Percentiles rank a stretch among this genome's conserved stretches.
These are phyloP conservation scores for Drosophila repletoides DNA, from an alignment of 1,140 invertebrate species.

Conservation along the genomic window DNA sequence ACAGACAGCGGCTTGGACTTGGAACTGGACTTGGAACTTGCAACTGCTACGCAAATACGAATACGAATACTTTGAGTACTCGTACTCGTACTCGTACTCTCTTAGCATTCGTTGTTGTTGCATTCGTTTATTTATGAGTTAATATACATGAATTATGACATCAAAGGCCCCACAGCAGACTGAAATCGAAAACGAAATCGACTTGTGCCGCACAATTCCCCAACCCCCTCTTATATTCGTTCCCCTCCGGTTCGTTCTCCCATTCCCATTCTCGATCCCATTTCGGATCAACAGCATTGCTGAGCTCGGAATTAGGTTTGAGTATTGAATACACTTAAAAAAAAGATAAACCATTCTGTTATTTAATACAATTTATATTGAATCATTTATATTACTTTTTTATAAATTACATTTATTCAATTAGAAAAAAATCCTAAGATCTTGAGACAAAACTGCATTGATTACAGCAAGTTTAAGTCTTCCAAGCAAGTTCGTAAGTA, in stretches of 20 bases:
- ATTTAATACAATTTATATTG: too few relatives aligned
- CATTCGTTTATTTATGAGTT: constrained; percentile 81
- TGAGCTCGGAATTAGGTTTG: too few relatives aligned
- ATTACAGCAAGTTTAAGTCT: too few relatives aligned
- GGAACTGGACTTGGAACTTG: constrained; percentile 11
- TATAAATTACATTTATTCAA: too few relatives aligned
- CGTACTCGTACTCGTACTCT: constrained; percentile 49
- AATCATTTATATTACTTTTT: too few relatives aligned
- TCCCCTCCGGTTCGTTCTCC: neutral
- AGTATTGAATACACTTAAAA: too few relatives aligned
- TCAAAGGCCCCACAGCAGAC: constrained; percentile 74
- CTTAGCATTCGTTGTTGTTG: too few relatives aligned
- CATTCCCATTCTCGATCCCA: neutral
- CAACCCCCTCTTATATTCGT: neutral
- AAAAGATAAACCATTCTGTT: too few relatives aligned
- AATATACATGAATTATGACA: constrained; percentile 82
- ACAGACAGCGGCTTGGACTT: constrained; percentile 30
- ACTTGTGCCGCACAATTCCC: constrained; percentile 42
- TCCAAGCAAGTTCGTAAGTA: too few relatives aligned
- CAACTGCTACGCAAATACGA: constrained; percentile 44
- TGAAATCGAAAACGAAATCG: constrained; percentile 72
- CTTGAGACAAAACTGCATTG: too few relatives aligned
- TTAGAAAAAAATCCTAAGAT: too few relatives aligned
- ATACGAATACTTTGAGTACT: constrained; percentile 23
- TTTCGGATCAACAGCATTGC: constrained; percentile 6